Percentiles rank a stretch among this genome's conserved stretches.
Evolutionary conservation across 1,140 invertebrate genomes (phyloP).

Genomic region (Frieseomelitta varia): DNA sequence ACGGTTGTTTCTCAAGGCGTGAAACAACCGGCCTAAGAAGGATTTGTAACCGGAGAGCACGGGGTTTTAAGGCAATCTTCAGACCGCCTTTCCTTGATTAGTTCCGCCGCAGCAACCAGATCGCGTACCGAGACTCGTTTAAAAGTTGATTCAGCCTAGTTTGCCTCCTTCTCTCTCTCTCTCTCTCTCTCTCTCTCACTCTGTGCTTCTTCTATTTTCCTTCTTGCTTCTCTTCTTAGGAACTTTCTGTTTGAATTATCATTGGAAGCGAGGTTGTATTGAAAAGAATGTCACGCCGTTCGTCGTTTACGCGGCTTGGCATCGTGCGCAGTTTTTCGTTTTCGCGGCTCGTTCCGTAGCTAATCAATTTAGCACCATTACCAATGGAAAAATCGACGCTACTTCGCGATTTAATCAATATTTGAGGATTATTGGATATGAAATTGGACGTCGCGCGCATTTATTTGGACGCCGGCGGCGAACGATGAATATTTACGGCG

Average conservation of each 20-base stretch:
- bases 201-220: background rate
- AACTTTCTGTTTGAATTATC: background rate
- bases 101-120: background rate
- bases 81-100: background rate
- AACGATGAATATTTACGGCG: conserved; percentile 37
- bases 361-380: conserved; percentile 31
- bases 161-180: background rate
- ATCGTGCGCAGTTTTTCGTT: background rate
- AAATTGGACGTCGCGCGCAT: background rate
- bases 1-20: conserved; percentile 25
- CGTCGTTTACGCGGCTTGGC: background rate
- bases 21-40: conserved; percentile 24
- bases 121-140: background rate
- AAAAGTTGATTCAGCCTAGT: background rate
- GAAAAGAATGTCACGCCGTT: background rate
- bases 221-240: background rate
- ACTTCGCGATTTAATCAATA: conserved; percentile 25
- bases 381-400: conserved; percentile 7
- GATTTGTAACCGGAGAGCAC: conserved; percentile 12
- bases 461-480: background rate
- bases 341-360: background rate
- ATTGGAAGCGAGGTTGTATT: background rate
- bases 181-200: background rate
- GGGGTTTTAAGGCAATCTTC: conserved; percentile 1
- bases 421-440: conserved; percentile 34